These are phyloP conservation scores for Petrocephalus zakoni DNA, from an alignment of 2,113 vertebrate genomes.

Conservation along the genomic window DNA sequence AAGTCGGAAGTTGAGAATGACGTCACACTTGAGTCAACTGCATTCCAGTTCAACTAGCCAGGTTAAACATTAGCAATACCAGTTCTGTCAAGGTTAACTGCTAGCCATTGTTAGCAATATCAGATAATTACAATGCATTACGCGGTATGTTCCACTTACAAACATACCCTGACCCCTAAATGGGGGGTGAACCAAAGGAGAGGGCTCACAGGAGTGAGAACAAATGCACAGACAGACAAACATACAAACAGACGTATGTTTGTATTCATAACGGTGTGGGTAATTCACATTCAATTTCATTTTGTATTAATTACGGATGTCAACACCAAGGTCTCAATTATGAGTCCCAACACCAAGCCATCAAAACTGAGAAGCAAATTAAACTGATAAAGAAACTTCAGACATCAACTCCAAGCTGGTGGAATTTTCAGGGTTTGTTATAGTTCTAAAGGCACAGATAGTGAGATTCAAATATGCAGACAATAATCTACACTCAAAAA, in stretches of 20 bases:
- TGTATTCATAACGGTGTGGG: background rate
- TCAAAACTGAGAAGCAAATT: background rate
- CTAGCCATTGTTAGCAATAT: background rate
- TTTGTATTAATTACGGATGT: background rate
- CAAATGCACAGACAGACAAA: background rate
- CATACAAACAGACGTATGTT: background rate
- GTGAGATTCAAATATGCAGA: background rate
- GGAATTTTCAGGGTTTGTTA: background rate
- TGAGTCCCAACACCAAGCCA: background rate
- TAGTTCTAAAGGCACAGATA: background rate
- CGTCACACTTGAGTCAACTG: background rate
- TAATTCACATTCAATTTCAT: background rate
- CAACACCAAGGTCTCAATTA: background rate
- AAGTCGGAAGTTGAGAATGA: background rate
- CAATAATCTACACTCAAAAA: background rate
- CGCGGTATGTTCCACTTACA: background rate
- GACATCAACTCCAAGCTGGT: background rate
- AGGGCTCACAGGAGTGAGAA: background rate
- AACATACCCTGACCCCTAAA: background rate
- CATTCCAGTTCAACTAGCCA: background rate
- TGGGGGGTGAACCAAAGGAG: background rate
- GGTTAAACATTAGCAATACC: background rate
- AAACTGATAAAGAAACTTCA: background rate
- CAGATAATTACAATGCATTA: background rate
- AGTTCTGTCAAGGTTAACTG: too few relatives aligned